Base-by-base conservation (phyloP, 2,888 invertebrate genomes). In the Sceliomorpha sp. region DNA sequence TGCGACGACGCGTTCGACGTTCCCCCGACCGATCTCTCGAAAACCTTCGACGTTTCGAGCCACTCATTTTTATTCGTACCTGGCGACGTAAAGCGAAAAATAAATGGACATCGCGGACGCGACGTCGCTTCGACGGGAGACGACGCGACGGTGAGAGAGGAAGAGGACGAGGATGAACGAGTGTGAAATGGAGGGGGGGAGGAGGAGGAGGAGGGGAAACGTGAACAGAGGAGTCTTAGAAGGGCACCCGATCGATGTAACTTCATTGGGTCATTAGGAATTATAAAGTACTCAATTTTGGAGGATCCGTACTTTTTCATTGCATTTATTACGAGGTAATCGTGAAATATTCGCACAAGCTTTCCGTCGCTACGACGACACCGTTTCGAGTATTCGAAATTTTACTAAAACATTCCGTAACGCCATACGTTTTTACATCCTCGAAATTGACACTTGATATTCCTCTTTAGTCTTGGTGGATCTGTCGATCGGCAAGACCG, bases 401-500 rank as follows among this genome's bases (percentile, higher is more conserved):
- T 44, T 51, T 31, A 63, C 39, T 36, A 67, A 36, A 58, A 63
- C 58, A 69, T 69, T 69, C 69, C 59, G 63, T 59, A 56, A 56
- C 56, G 50, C 50, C 44, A 15, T 64, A 36, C 39, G 58, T 56
- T 39, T 44, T 51, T n/a, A n/a, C 39, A 47, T 59, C 66, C 58
- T 53, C 58, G 50, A 63, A 63, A 64, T 63, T 64, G 50, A 53
- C 42, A 47, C 48, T 62, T 69, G 47, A 69, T 66, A 67, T 55
- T 70, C 59, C 59, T 59, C 59, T 36, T 70, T 64, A 64, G 53
- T 64, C 70, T 56, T 51, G 56, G 55, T 64, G 47, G 55, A 55
- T 64, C 64, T 45, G 59, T 59, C 64, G 64, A 70, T 59, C 70
- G 70, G 70, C 70, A 70, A 63, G 63, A 63, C 69, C 69, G 69